Base-by-base conservation (phyloP, 2,113 vertebrate species). In the Chiloscyllium plagiosum region DNA sequence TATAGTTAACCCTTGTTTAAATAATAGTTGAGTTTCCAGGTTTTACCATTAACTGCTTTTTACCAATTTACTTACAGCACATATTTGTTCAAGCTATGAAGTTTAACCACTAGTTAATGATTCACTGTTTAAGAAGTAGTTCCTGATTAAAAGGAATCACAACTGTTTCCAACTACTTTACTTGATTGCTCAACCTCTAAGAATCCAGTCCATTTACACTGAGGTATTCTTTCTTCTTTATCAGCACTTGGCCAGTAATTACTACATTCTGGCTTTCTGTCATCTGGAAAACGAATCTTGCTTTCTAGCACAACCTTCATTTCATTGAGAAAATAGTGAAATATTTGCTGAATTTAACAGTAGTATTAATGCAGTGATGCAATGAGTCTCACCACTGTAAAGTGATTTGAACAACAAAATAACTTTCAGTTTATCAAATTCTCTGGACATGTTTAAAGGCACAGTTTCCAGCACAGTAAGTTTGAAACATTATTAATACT, bases 11-110 rank as follows among this genome's bases (percentile, higher is more conserved):
- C 61, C 65, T 94, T 22, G 66, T 68, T 33, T 22, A 70, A 94
- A 94, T 42, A 94, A 94, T 50, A 29, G 42, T 70, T 22, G 69
- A 12, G 22, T n/a, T 22, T 50, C 24, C 93, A 29, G 93, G 93
- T 70, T 94, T 94, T 70, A 70, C 37, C n/a, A 70, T 94, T 94
- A 94, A 94, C 22, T 70, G 37, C 24, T 70, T 68, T 20, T 94
- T 94, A 19, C 70, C 93, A 70, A 70, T 94, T 47, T 37, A 50
- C 13, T 70, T 94, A 47, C 66, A 50, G 37, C 93, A 70, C 50
- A 6, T 94, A 68, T 94, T 94, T 94, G 22, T 68, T 94, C 66
- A 70, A 26, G 37, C 37, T 42, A 50, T 94, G 66, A 70, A 37
- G 66, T 29, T 72, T 42, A 94, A 42, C 68, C 69, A 22, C 22